Conservation (phyloP, 1,140 invertebrate genomes). For the Branchinecta lindahli region DNA sequence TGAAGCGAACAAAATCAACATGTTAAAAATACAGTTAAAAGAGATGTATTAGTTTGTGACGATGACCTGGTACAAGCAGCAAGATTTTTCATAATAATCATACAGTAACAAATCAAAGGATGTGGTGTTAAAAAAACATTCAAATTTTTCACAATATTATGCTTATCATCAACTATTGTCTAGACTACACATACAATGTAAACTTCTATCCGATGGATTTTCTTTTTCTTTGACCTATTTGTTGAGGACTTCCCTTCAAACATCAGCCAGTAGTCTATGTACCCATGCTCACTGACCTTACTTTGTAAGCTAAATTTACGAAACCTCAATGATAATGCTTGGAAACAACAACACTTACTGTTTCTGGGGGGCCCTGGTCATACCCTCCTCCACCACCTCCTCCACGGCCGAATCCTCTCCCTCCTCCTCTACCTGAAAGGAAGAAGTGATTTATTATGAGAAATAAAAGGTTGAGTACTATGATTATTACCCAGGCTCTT, state of each 20-base stretch:
- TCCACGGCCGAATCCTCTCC: neutral
- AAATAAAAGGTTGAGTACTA: neutral
- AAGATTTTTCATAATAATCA: too few relatives aligned
- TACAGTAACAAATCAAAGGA: too few relatives aligned
- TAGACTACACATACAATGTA: neutral
- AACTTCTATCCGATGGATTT: neutral
- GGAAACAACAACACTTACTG: neutral
- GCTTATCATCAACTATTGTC: too few relatives aligned
- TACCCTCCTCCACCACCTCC: neutral
- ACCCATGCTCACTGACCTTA: neutral
- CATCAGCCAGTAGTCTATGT: neutral
- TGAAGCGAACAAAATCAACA: too few relatives aligned
- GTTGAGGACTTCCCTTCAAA: neutral
- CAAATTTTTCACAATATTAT: too few relatives aligned
- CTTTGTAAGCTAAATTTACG: neutral
- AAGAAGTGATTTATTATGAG: neutral
- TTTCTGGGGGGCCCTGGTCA: slow-evolving; percentile 2
- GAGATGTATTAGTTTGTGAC: too few relatives aligned
- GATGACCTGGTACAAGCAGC: too few relatives aligned
- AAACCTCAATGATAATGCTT: neutral
- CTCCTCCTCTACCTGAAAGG: neutral
- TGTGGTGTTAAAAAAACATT: too few relatives aligned
- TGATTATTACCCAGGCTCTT: neutral
- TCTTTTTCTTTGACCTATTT: neutral
- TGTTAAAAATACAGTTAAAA: too few relatives aligned